Evolutionary conservation across 2,113 vertebrate genomes (phyloP).

Genomic region (Gobiocypris rarus): DNA sequence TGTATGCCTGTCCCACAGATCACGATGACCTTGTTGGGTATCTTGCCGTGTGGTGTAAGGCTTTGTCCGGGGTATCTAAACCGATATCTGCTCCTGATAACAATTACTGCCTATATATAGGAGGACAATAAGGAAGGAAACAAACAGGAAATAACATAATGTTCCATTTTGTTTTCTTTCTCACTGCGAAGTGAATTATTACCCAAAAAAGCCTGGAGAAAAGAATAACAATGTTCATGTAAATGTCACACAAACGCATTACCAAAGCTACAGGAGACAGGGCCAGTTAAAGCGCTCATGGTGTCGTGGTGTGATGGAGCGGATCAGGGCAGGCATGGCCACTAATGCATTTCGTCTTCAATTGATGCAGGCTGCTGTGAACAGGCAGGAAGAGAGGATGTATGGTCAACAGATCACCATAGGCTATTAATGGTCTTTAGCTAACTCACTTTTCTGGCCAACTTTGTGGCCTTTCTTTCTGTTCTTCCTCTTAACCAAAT

Average conservation of each 20-base stretch:
- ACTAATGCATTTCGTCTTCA: constrained; percentile 42
- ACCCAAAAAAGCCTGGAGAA: not conserved
- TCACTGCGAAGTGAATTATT: not conserved
- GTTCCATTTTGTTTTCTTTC: not conserved
- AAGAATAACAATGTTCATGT: constrained; percentile 21
- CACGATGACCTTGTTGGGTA: constrained; percentile 52
- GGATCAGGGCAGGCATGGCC: constrained; percentile 18
- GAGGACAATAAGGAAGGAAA: constrained; percentile 24
- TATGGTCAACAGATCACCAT: constrained; percentile 48
- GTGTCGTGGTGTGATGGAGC: constrained; percentile 27
- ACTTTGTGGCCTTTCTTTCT: not conserved
- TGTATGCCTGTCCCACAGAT: constrained; percentile 53
- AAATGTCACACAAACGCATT: constrained; percentile 23
- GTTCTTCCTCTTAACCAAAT: not conserved
- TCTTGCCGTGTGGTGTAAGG: constrained; percentile 1
- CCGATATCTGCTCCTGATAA: constrained; percentile 51
- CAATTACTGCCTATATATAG: constrained; percentile 47
- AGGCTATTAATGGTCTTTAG: constrained; percentile 59
- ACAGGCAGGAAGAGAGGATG: constrained; percentile 38
- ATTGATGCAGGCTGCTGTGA: constrained; percentile 42
- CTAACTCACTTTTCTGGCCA: constrained; percentile 9
- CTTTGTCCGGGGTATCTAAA: constrained; percentile 40
- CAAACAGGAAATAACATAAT: constrained; percentile 37
- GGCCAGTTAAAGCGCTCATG: constrained; percentile 29
- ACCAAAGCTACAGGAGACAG: constrained; percentile 22